These are phyloP conservation scores for Scaptomyza montana DNA, from an alignment of 1,140 invertebrate species.

Conservation along the genomic window DNA sequence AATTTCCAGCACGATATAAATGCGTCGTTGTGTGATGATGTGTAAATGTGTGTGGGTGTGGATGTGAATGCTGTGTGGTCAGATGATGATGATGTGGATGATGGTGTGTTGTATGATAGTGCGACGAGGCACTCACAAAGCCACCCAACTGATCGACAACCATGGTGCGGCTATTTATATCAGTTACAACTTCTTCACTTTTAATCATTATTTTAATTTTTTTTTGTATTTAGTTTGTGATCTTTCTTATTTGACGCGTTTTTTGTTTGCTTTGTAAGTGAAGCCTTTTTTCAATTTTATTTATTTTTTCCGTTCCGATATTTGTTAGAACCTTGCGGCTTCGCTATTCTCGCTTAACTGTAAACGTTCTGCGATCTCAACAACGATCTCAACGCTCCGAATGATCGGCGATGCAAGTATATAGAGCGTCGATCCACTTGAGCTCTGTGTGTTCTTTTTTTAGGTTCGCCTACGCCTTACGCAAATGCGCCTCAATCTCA, in stretches of 20 bases:
- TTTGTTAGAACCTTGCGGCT: constrained; percentile 51
- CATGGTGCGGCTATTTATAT: constrained; percentile 57
- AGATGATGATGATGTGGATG: constrained; percentile 17
- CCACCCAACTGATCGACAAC: constrained; percentile 55
- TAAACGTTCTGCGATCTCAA: constrained; percentile 33
- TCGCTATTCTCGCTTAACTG: constrained; percentile 70
- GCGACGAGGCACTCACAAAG: constrained; percentile 23
- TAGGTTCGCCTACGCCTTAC: constrained; percentile 65
- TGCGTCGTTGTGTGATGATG: constrained; percentile 44
- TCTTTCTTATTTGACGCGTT: constrained; percentile 13
- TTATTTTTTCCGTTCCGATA: constrained; percentile 24
- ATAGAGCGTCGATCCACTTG: constrained; percentile 35
- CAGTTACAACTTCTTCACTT: constrained; percentile 74
- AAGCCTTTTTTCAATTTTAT: constrained; percentile 19
- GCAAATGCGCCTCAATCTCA: constrained; percentile 22
- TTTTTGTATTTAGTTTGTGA: constrained; percentile 5
- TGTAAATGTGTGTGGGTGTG: constrained; percentile 28
- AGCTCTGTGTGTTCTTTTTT: constrained; percentile 62
- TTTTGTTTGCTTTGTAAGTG: neutral
- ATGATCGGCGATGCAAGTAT: constrained; percentile 10
- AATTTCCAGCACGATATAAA: constrained; percentile 63
- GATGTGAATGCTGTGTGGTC: constrained; percentile 22
- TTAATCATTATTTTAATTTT: constrained; percentile 74
- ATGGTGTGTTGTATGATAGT: constrained; percentile 41
- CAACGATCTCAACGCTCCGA: constrained; percentile 25